These are phyloP conservation scores for Eleutherodactylus coqui DNA, from an alignment of 2,797 vertebrate genomes.

Conservation along the genomic window DNA sequence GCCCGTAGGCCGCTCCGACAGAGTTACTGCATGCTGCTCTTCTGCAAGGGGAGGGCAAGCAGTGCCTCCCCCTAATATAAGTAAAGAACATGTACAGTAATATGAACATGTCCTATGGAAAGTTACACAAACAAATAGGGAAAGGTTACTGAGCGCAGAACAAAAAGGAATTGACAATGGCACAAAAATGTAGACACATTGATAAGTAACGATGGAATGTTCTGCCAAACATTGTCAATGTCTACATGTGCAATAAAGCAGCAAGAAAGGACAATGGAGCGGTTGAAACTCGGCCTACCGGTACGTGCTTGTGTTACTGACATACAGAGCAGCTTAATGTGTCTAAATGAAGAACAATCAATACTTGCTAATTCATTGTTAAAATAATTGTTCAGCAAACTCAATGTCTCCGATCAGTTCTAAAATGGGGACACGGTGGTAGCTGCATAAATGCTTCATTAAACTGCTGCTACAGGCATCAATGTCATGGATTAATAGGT, in stretches of 20 bases:
- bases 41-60: too few species aligned
- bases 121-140: not conserved
- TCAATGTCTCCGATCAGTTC: conserved; percentile 64
- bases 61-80: too few species aligned
- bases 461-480: not conserved
- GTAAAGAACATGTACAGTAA: not conserved
- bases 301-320: conserved; percentile 80
- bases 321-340: conserved; percentile 70
- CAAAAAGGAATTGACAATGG: not conserved
- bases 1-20: too few species aligned
- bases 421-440: not conserved
- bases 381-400: conserved; percentile 85
- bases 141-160: not conserved
- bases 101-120: not conserved
- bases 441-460: conserved; percentile 20
- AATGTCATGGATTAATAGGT: not conserved
- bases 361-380: conserved; percentile 83
- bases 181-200: conserved; percentile 3
- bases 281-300: conserved; percentile 78
- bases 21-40: too few species aligned
- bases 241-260: conserved; percentile 46
- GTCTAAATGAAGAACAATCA: conserved; percentile 78
- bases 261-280: conserved; percentile 58
- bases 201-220: conserved; percentile 25
- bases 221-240: conserved; percentile 48